A percentile compares a stretch with the other conserved stretches of the same genome.
These are phyloP conservation scores for Saguinus midas DNA, from an alignment of 2,113 vertebrate genomes.

Conservation along the genomic window DNA sequence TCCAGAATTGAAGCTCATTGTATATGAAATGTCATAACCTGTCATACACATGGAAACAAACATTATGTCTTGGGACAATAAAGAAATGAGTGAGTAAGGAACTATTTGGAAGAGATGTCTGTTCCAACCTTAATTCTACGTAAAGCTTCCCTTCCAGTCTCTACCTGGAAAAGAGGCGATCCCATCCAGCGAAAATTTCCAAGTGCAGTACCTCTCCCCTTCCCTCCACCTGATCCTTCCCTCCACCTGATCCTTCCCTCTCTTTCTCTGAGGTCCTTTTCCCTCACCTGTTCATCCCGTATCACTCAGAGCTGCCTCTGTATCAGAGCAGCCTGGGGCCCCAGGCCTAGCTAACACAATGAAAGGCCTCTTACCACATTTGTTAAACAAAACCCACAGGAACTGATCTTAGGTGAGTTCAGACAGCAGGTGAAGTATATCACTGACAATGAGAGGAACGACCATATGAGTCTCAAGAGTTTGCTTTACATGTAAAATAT, in stretches of 20 bases:
- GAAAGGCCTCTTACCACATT: not conserved
- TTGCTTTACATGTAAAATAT: not conserved
- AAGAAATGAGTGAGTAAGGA: not conserved
- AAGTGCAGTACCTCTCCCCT: not conserved
- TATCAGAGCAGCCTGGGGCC: not conserved
- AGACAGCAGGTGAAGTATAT: not conserved
- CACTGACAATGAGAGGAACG: not conserved
- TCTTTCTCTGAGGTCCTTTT: not conserved
- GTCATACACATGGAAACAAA: not conserved
- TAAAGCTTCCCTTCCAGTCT: not conserved
- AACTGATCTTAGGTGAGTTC: not conserved
- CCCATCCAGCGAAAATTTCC: not conserved
- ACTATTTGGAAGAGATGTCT: not conserved
- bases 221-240: not conserved
- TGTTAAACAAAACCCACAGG: not conserved
- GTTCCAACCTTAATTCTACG: not conserved
- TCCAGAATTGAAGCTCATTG: not conserved
- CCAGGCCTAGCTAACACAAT: not conserved
- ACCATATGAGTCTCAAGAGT: too few relatives aligned
- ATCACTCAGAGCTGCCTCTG: not conserved
- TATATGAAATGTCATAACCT: not conserved
- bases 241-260: too few relatives aligned
- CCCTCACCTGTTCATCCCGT: not conserved
- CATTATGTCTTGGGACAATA: not conserved
- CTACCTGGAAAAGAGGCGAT: not conserved